phyloP scores from a whole-genome alignment of 1,140 invertebrate genomes.

The Drosophila serrata region DNA sequence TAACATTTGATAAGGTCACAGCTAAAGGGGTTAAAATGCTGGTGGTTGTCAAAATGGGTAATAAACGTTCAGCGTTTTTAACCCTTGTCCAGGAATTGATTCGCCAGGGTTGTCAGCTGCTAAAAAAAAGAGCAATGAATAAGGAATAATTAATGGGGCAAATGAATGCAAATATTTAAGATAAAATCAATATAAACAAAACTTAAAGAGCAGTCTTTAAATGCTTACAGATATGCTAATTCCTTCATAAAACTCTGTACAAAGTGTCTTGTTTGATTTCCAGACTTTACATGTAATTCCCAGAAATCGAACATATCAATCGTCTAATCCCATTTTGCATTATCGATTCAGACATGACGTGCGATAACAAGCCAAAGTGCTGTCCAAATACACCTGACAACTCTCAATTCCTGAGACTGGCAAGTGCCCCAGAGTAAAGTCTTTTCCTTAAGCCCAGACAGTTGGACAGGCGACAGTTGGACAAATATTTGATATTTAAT shows the following conservation, averaged over 20 bases:
- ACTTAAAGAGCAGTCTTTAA: neutral
- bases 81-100: slow-evolving; percentile 57
- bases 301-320: slow-evolving; percentile 18
- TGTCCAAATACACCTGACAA: slow-evolving; percentile 64
- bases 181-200: neutral
- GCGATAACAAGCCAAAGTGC: slow-evolving; percentile 40
- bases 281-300: slow-evolving; percentile 14
- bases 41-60: slow-evolving; percentile 64
- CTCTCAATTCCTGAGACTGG: slow-evolving; percentile 29
- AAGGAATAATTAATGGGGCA: neutral
- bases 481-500: slow-evolving; percentile 54
- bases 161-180: neutral
- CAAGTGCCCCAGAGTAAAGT: slow-evolving; percentile 63
- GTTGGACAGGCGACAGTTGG: slow-evolving; percentile 26
- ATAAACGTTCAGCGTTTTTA: slow-evolving; percentile 58
- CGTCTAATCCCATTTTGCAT: slow-evolving; percentile 30
- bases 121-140: slow-evolving; percentile 11
- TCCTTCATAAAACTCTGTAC: neutral
- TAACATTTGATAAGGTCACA: slow-evolving; percentile 71
- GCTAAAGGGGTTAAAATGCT: slow-evolving; percentile 37
- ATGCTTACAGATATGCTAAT: neutral
- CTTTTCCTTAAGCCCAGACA: slow-evolving; percentile 32
- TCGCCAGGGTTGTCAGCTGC: slow-evolving; percentile 60
- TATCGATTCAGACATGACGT: slow-evolving; percentile 44
- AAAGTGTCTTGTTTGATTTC: neutral